Conservation (phyloP, 1,140 invertebrate species). For the Drosophila biarmipes region DNA sequence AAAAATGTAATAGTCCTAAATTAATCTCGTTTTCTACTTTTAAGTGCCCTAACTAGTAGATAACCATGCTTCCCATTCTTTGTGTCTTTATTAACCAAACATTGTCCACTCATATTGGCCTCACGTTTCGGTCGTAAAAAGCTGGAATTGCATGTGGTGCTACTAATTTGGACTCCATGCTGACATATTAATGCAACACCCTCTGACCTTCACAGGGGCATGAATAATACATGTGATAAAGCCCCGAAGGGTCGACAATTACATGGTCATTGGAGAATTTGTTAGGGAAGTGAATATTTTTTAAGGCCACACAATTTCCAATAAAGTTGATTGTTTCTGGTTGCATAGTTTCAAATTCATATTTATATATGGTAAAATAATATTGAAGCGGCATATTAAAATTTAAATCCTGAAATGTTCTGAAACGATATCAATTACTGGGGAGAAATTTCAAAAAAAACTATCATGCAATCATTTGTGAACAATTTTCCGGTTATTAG, state of each 20-base stretch:
- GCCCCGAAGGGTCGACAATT: slow-evolving; percentile 18
- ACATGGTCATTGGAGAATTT: slow-evolving; percentile 8
- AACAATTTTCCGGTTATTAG: slow-evolving; percentile 34
- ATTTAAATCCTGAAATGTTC: neutral
- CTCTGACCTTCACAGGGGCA: slow-evolving; percentile 17
- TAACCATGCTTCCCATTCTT: slow-evolving; percentile 3
- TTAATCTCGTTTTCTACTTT: no score
- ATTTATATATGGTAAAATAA: neutral
- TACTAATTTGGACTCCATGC: slow-evolving; percentile 39
- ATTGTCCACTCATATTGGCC: slow-evolving; percentile 29
- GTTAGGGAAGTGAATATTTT: slow-evolving; percentile 4
- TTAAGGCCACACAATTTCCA: neutral
- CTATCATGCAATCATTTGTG: slow-evolving; percentile 9
- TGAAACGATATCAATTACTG: neutral
- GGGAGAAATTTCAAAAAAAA: neutral
- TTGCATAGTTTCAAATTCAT: neutral
- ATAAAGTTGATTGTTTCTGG: neutral
- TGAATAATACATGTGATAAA: slow-evolving; percentile 27
- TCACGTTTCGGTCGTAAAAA: slow-evolving; percentile 53
- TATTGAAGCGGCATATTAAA: neutral
- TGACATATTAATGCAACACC: slow-evolving; percentile 24
- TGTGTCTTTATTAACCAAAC: slow-evolving; percentile 21
- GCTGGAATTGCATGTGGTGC: slow-evolving; percentile 42
- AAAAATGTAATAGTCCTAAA: no score
- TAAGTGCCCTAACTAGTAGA: no score